Evolutionary conservation across 1,140 invertebrate genomes (phyloP), one percentile per base, ranked within the genome.

Genomic region (Panagrolaimus sp.): DNA sequence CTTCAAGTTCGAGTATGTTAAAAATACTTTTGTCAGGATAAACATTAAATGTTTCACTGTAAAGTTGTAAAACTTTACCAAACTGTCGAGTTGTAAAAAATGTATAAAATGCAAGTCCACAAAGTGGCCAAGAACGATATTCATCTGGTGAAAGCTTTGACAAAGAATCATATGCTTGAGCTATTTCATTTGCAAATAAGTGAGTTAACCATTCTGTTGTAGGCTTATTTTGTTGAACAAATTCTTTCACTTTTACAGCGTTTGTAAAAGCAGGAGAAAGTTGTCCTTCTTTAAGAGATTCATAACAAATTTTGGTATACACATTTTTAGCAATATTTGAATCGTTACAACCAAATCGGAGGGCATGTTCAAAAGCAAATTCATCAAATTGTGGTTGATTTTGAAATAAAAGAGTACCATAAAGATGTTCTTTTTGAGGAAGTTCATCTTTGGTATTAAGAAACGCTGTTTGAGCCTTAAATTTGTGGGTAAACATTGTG

Each of bases 121-220:
- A 27, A 20, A 57, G 27, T 11, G 51, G 51, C 51, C 51, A 57
- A 25, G 9, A 27, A 25, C 51, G 20, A 27, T 57, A 57, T 3
- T 25, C 51, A 57, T 57, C 51, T 0, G 51, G 51, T 1, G 51
- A 57, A 11, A 57, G 51, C 51, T 57, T 57, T 11, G 27, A 11
- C 9, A 57, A 27, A 27, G 51, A 20, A 27, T 57, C 51, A 57
- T 57, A 57, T 11, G 51, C 51, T 11, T 25, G 1, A 11, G 51
- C 51, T 20, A 57, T 57, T 11, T 57, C 9, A 9, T 27, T 16
- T 0, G 9, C 9, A 0, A 57, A 27, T 20, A 57, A 27, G 8
- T 57, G 51, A 8, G 20, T 20, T 27, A 57, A 57, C 51, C 51
- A 57, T n/a, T 57, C 51, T 27, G 51, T 57, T 11, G 27, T 25